Evolutionary conservation across 2,113 vertebrate genomes (phyloP).

Genomic region (Brachyhypopomus gauderio): DNA sequence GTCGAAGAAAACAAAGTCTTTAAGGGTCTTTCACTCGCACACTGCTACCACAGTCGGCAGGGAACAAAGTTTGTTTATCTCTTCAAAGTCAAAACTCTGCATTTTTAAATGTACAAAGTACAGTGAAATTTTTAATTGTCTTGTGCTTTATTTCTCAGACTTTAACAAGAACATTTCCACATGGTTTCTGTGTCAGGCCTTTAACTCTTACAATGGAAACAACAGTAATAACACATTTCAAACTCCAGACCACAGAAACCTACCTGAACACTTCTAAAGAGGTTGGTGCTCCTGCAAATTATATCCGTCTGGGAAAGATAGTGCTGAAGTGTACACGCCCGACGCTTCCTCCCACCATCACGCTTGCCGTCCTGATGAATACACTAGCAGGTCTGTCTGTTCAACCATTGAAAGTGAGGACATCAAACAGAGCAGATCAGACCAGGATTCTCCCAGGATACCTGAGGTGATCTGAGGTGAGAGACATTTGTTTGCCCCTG

Average conservation of each 20-base stretch:
- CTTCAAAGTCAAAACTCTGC: background rate
- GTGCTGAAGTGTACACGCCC: background rate
- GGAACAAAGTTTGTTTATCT: background rate
- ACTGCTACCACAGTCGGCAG: background rate
- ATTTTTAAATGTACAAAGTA: too few species aligned
- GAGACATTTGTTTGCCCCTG: background rate
- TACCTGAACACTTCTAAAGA: constrained; percentile 1
- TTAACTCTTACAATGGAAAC: background rate
- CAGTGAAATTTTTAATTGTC: too few species aligned
- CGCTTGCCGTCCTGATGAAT: constrained; percentile 11
- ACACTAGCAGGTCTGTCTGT: constrained; percentile 9
- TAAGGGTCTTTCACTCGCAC: background rate
- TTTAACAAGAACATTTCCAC: too few species aligned
- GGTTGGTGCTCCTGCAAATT: constrained; percentile 3
- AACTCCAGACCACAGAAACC: background rate
- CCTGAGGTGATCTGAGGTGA: constrained; percentile 4
- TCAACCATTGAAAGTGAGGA: constrained; percentile 20
- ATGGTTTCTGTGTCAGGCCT: background rate
- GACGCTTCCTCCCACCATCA: constrained; percentile 2
- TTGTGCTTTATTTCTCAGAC: too few species aligned
- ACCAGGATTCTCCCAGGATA: constrained; percentile 21
- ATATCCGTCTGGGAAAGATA: constrained; percentile 35
- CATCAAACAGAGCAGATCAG: constrained; percentile 41
- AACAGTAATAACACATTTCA: background rate
- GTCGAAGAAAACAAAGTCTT: background rate